These are phyloP conservation scores for Orchestes rusci DNA, from an alignment of 2,888 invertebrate species.

Conservation along the genomic window DNA sequence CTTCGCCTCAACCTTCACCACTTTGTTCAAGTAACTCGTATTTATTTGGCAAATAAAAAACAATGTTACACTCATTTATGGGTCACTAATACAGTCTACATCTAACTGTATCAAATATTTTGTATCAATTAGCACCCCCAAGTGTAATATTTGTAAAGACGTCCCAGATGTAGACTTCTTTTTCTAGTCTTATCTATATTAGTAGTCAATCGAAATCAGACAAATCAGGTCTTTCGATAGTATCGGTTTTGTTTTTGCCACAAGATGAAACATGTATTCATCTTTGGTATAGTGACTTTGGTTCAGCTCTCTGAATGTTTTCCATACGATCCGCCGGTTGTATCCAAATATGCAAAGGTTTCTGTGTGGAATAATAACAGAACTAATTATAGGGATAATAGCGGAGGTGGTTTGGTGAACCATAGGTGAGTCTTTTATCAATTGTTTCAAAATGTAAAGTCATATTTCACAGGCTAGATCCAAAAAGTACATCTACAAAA, in stretches of 20 bases:
- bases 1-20: too few species aligned
- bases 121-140: conserved; percentile 37
- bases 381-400: conserved; percentile 31
- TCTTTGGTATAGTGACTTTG: conserved; percentile 13
- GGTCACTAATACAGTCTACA: conserved; percentile 24
- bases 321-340: conserved; percentile 30
- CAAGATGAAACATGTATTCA: conserved; percentile 15
- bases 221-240: conserved; percentile 2
- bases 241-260: conserved; percentile 10
- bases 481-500: conserved; percentile 19
- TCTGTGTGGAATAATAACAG: conserved; percentile 36
- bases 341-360: conserved; percentile 41
- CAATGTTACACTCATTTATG: conserved; percentile 16
- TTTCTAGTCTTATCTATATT: conserved; percentile 16
- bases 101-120: conserved; percentile 38
- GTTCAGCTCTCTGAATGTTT: conserved; percentile 27
- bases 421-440: conserved; percentile 36
- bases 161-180: conserved; percentile 19
- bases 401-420: conserved; percentile 35
- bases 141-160: conserved; percentile 33
- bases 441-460: too few species aligned
- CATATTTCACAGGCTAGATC: conserved; percentile 37
- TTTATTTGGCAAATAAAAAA: conserved; percentile 21
- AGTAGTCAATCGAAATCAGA: conserved; percentile 12
- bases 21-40: conserved; percentile 8